phyloP scores from a whole-genome alignment of 2,888 invertebrate species.

The Drosophila hawaiiensis region DNA sequence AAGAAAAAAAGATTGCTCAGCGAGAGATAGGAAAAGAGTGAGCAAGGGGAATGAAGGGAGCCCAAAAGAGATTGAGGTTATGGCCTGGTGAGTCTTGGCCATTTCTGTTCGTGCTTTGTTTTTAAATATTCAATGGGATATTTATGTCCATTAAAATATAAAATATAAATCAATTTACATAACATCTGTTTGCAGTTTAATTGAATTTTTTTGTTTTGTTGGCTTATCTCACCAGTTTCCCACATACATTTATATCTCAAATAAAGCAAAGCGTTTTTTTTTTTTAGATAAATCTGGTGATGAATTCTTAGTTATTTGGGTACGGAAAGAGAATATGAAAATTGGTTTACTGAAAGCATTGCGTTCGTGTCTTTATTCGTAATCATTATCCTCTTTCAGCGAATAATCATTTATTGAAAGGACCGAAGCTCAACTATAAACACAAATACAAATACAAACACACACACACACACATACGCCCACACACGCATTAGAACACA shows the following conservation, averaged over 20 bases:
- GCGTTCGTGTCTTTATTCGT: conserved; percentile 23
- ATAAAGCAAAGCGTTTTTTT: neutral
- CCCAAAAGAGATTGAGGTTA: conserved; percentile 6
- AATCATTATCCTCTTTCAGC: conserved; percentile 15
- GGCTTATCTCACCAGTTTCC: neutral
- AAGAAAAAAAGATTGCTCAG: neutral
- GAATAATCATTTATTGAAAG: conserved; percentile 13
- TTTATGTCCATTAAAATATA: conserved; percentile 34
- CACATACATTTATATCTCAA: neutral
- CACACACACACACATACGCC: neutral
- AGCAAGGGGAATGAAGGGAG: neutral
- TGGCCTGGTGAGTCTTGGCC: conserved; percentile 1
- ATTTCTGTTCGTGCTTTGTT: conserved; percentile 7
- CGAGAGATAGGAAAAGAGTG: conserved; percentile 5
- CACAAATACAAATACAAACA: neutral
- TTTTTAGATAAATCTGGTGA: neutral
- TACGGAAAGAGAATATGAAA: neutral
- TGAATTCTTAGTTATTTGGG: neutral
- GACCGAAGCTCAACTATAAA: conserved; percentile 21
- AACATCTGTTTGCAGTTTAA: conserved; percentile 52
- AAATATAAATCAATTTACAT: conserved; percentile 28
- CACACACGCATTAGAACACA: neutral
- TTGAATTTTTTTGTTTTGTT: conserved; percentile 42
- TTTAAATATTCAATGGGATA: conserved; percentile 38
- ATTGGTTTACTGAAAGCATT: conserved; percentile 19